Evolutionary conservation across 2,888 invertebrate species (phyloP).

Genomic region (Clepsis dumicolana): DNA sequence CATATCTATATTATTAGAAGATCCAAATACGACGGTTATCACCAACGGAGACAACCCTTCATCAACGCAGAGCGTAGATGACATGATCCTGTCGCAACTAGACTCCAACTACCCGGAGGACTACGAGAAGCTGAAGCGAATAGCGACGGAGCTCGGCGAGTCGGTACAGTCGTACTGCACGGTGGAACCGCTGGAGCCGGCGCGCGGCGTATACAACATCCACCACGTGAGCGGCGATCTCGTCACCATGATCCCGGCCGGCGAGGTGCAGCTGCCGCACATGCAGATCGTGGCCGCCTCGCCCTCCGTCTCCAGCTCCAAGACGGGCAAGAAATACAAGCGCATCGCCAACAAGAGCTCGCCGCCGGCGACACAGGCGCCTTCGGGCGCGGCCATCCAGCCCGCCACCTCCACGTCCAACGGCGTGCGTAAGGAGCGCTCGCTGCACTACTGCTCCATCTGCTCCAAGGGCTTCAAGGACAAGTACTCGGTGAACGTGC

Average conservation of each 20-base stretch:
- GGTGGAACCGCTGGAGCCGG: constrained; percentile 82
- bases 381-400: constrained; percentile 73
- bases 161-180: constrained; percentile 90
- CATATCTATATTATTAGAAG: constrained; percentile 81
- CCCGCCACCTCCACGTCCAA: constrained; percentile 88
- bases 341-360: constrained; percentile 85
- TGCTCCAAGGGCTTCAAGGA: constrained; percentile 98
- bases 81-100: constrained; percentile 89
- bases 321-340: constrained; percentile 90
- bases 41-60: constrained; percentile 83
- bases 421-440: constrained; percentile 93
- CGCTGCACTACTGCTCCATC: constrained; percentile 96
- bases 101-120: constrained; percentile 91
- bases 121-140: constrained; percentile 93
- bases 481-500: constrained; percentile 99
- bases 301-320: constrained; percentile 87
- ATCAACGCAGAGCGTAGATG: constrained; percentile 89
- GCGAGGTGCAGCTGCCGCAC: constrained; percentile 79
- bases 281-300: constrained; percentile 86
- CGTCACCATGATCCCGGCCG: constrained; percentile 80
- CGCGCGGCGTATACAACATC: constrained; percentile 84
- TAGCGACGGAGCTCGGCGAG: constrained; percentile 93
- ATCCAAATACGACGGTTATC: constrained; percentile 73
- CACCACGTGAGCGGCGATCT: constrained; percentile 81
- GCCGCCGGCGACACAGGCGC: constrained; percentile 71